These are phyloP conservation scores for Scortum barcoo DNA, from an alignment of 2,113 vertebrate genomes.

Conservation along the genomic window DNA sequence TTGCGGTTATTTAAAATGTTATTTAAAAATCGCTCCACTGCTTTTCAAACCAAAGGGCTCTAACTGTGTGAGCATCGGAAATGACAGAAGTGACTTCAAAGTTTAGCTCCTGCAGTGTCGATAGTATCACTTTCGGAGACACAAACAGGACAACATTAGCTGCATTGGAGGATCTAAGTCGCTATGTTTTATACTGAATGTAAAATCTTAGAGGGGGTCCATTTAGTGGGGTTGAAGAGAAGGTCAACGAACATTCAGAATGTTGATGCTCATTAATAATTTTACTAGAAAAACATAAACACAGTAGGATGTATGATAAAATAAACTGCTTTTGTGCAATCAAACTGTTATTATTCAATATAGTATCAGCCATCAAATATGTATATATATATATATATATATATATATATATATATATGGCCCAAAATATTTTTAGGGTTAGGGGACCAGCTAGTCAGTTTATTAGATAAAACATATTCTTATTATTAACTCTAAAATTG, in stretches of 20 bases:
- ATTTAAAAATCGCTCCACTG: background rate
- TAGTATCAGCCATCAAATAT: background rate
- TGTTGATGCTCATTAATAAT: background rate
- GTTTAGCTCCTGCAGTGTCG: background rate
- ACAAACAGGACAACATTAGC: background rate
- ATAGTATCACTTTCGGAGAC: background rate
- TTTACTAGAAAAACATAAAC: background rate
- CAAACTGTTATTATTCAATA: background rate
- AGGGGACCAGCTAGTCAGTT: background rate
- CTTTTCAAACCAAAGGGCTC: slow-evolving; percentile 25
- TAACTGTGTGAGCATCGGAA: background rate
- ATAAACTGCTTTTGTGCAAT: background rate
- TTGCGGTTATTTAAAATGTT: slow-evolving; percentile 6
- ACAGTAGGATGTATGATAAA: too few relatives aligned
- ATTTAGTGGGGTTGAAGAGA: background rate
- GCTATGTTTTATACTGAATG: background rate
- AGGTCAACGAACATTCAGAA: background rate
- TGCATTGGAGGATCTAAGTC: background rate
- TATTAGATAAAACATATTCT: background rate
- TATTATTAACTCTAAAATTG: background rate
- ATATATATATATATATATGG: too few relatives aligned
- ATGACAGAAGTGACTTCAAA: slow-evolving; percentile 3
- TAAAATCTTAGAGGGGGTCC: background rate
- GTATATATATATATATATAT: too few relatives aligned
- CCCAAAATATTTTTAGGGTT: too few relatives aligned